phyloP scores from a whole-genome alignment of 2,113 vertebrate species.

The Oreotrochilus melanogaster region DNA sequence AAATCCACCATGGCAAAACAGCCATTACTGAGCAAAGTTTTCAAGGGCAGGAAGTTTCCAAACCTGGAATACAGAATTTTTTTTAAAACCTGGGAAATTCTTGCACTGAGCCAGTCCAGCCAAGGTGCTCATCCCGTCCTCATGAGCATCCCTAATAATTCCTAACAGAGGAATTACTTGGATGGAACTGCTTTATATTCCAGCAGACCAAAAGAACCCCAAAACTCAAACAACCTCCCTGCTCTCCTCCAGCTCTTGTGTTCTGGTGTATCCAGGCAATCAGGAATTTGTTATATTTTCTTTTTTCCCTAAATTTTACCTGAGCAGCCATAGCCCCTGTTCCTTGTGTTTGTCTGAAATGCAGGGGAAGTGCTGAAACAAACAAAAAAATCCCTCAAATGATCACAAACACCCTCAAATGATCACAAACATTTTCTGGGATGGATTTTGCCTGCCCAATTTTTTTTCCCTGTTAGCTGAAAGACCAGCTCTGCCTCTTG shows the following conservation, averaged over 20 bases:
- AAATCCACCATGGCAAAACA: background rate
- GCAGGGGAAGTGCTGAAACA: background rate
- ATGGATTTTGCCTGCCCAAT: accelerated
- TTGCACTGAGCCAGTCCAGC: background rate
- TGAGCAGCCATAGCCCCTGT: accelerated
- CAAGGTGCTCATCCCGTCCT: background rate
- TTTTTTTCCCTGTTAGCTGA: background rate
- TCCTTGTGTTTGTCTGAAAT: background rate
- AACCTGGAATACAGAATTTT: background rate
- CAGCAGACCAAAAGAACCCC: background rate
- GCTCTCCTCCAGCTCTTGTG: accelerated
- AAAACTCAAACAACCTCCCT: background rate
- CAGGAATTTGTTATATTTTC: background rate
- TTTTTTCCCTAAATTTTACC: background rate
- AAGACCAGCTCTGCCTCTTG: background rate
- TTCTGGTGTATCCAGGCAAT: background rate
- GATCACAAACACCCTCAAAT: accelerated
- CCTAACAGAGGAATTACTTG: background rate
- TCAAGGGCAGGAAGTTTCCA: background rate
- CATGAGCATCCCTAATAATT: accelerated
- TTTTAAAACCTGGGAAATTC: background rate
- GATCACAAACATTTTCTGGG: accelerated
- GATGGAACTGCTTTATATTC: background rate
- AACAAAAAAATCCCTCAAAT: background rate
- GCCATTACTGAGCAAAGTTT: background rate